These are phyloP conservation scores for Phyllotreta cruciferae DNA, from an alignment of 2,888 invertebrate genomes.

Conservation along the genomic window DNA sequence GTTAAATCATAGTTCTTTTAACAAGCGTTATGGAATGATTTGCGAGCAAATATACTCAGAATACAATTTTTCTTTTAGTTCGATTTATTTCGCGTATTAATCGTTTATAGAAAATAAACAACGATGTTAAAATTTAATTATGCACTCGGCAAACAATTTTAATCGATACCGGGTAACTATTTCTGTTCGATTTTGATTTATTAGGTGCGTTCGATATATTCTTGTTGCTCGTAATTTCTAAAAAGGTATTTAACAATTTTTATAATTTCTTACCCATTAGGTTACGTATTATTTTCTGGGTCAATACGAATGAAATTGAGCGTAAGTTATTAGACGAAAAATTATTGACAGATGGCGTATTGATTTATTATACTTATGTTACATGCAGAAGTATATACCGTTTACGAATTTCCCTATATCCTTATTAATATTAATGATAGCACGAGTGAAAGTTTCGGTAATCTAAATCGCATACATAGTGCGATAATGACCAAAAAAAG, in stretches of 20 bases:
- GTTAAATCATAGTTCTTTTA: neutral
- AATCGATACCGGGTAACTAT: slow-evolving; percentile 8
- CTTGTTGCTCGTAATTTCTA: neutral
- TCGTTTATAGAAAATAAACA: slow-evolving; percentile 11
- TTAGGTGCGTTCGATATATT: neutral
- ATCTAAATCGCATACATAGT: too few relatives aligned
- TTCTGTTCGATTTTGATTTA: slow-evolving; percentile 9
- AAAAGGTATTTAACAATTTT: neutral
- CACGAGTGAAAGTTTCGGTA: too few relatives aligned
- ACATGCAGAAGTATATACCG: too few relatives aligned
- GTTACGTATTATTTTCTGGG: too few relatives aligned
- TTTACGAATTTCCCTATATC: too few relatives aligned
- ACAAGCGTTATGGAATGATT: neutral
- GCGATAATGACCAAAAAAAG: too few relatives aligned
- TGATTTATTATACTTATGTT: too few relatives aligned
- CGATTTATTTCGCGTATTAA: slow-evolving; percentile 1
- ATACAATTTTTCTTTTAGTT: slow-evolving; percentile 7
- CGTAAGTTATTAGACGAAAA: too few relatives aligned
- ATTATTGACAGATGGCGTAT: too few relatives aligned
- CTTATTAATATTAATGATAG: too few relatives aligned
- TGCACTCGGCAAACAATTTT: slow-evolving; percentile 6
- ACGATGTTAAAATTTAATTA: slow-evolving; percentile 8
- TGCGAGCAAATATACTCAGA: neutral
- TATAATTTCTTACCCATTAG: neutral
- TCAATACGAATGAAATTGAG: too few relatives aligned